Evolutionary conservation across 2,113 vertebrate genomes (phyloP), one percentile per base, ranked within the genome.

Genomic region (Microcebus tavaratra): DNA sequence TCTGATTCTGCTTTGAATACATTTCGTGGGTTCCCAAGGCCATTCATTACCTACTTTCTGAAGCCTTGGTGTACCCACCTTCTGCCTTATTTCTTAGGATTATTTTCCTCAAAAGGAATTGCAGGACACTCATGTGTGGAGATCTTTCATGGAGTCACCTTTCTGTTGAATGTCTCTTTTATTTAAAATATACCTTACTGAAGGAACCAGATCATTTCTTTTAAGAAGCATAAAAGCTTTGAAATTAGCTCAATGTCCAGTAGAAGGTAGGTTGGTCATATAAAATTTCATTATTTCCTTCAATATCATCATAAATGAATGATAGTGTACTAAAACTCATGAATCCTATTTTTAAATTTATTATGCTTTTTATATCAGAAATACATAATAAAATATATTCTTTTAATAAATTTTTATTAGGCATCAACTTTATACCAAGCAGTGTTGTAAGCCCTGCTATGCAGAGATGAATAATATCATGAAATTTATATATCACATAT

Each of bases 371-470:
- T 18, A 53, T 85, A 88, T 15, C 15, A 93, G 20, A 84, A 90
- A 80, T 85, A 85, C 2, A 63, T 45, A 67, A 45, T 82, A 42
- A 87, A 90, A 84, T 83, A 48, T 75, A 59, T 27, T 79, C 17
- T 70, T 63, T 88, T 80, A 85, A 76, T 86, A 95, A 90, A 53
- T 42, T 57, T 78, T 63, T 63, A 63, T 90, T 89, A 68, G 76
- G 12, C 18, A 88, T 63, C 27, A 73, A 72, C 4, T 88, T 2
- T 90, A 70, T 73, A 88, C 20, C 50, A 86, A 70, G 4, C 12
- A 73, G 6, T 85, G 7, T 45, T 91, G 34, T 82, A 68, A 95
- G 2, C 20, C 0, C 88, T 5, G 48, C 78, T 27, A 90, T 63
- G 15, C 21, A 65, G 65, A 80, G 3, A 61, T 65, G 8, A 90